Evolutionary conservation across 2,888 invertebrate genomes (phyloP).

Genomic region (Rhingia campestris): DNA sequence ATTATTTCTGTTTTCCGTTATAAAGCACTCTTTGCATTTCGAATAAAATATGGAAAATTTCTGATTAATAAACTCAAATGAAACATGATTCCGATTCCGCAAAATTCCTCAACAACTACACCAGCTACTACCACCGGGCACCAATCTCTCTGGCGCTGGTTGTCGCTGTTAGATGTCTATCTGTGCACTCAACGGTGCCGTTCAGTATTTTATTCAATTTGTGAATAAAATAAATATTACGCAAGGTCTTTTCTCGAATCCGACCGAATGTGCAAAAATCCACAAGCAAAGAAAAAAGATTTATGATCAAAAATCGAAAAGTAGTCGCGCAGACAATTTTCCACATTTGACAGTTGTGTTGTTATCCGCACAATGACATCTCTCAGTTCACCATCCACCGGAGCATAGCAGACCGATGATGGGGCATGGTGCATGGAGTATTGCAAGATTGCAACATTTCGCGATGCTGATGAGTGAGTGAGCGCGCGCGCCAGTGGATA

Average conservation of each 20-base stretch:
- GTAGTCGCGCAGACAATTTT: conserved; percentile 20
- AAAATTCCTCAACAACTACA: conserved; percentile 9
- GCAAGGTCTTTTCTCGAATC: conserved; percentile 54
- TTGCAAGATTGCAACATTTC: conserved; percentile 42
- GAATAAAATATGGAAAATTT: conserved; percentile 65
- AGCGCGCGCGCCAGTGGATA: conserved; percentile 2
- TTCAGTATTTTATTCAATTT: conserved; percentile 69
- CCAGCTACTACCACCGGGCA: neutral
- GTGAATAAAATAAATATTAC: conserved; percentile 70
- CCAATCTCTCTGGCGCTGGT: neutral
- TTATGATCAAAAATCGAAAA: conserved; percentile 56
- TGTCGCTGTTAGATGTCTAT: conserved; percentile 51
- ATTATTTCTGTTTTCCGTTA: neutral
- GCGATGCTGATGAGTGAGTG: conserved; percentile 40
- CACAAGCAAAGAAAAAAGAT: conserved; percentile 45
- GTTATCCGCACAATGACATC: conserved; percentile 68
- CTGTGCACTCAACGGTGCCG: conserved; percentile 42
- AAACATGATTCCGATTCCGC: conserved; percentile 64
- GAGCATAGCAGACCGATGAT: neutral
- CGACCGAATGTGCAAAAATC: conserved; percentile 7
- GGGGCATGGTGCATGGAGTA: conserved; percentile 9
- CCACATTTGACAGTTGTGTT: conserved; percentile 60
- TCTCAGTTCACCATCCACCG: conserved; percentile 36
- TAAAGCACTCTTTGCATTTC: conserved; percentile 9
- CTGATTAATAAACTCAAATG: conserved; percentile 64